Evolutionary conservation across 1,140 invertebrate species (phyloP).

Genomic region (Arctopsyche grandis): DNA sequence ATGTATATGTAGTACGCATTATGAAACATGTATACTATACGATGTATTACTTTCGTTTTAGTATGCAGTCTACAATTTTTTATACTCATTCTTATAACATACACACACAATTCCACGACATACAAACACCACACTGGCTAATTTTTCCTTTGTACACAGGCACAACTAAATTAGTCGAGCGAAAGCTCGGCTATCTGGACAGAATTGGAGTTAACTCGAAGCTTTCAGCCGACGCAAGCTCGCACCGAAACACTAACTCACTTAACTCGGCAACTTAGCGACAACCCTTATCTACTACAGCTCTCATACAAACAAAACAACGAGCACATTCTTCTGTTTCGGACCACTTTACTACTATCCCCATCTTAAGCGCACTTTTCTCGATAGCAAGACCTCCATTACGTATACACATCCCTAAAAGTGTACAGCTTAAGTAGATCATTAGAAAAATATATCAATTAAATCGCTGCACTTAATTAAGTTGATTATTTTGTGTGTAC

Average conservation of each 20-base stretch:
- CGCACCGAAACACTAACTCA: constrained; percentile 10
- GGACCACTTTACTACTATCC: not conserved
- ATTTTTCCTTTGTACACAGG: too few species aligned
- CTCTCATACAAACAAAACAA: not conserved
- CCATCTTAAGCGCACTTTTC: not conserved
- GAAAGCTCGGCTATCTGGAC: not conserved
- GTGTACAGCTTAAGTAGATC: not conserved
- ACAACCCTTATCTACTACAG: not conserved
- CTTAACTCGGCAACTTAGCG: constrained; percentile 5
- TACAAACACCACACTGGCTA: too few species aligned
- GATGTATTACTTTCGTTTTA: too few species aligned
- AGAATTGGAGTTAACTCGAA: constrained; percentile 5
- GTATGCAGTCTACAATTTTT: too few species aligned
- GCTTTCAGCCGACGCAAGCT: not conserved
- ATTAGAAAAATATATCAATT: not conserved
- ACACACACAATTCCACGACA: too few species aligned
- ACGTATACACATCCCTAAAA: too few species aligned
- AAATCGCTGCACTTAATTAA: not conserved
- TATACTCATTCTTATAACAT: too few species aligned
- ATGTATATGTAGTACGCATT: too few species aligned
- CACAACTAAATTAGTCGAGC: not conserved
- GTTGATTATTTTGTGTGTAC: not conserved
- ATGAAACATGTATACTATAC: too few species aligned
- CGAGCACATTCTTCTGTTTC: not conserved
- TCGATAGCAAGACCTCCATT: too few species aligned